Base-by-base conservation (phyloP, 64 coral and sea anemone genomes). In the Montipora cactus region DNA sequence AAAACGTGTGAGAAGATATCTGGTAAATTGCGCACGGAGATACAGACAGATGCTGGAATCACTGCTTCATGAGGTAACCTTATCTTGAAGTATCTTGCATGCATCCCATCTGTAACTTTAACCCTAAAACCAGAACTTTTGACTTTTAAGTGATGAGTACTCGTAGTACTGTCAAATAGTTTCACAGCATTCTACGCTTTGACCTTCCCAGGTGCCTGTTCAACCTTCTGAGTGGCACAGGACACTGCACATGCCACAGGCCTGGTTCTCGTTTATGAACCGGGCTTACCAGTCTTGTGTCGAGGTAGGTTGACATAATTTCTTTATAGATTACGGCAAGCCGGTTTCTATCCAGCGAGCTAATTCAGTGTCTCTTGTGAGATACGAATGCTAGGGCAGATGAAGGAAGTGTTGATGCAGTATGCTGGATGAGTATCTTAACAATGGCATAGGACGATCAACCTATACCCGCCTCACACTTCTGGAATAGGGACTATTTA, bases 181-280 rank as follows among this genome's bases (percentile, higher is more conserved):
- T 25, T 4, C 14, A 21, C 68, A 71, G 1, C 14, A 49, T 16
- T 13, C 18, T 78, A 19, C 46, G 8, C 25, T 46, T 76, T 46
- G 12, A 16, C 16, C 64, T 77, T 67, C 49, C 14, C 49, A 96
- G 98, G 95, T 99, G 46, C 98, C 98, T 2, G 89, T 99, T 67
- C 95, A 99, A 21, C 92, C 98, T 3, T 96, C 98, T 92, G 98
- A 99, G 53, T 96, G 95, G 95, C 98, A 94, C 70, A 89, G 89
- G 15, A 99, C 96, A 9, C 50, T 96, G 72, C 78, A 94, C 4
- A 74, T 89, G 4, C 85, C 92, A 55, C 95, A 96, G 18, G 95
- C 98, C 3, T 99, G 98, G 98, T 90, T 84, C 44, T 59, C 80
- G 11, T 99, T 99, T 87, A 99, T 99, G 98, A 96, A 49, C 57